These are phyloP conservation scores for Drosophila pseudotalamancana DNA, from an alignment of 2,888 invertebrate species.

Conservation along the genomic window DNA sequence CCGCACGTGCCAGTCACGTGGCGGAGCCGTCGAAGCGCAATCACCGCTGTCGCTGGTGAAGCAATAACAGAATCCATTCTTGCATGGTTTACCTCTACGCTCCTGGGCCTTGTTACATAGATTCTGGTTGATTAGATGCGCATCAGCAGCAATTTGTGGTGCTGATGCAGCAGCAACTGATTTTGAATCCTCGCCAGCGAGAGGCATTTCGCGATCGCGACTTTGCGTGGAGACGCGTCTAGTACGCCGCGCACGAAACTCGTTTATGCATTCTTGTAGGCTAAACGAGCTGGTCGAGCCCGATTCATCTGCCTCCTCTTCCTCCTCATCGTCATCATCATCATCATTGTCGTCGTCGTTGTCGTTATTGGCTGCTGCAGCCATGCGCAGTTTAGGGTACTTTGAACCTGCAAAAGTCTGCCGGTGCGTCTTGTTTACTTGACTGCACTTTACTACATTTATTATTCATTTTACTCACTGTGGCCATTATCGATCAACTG, in stretches of 20 bases:
- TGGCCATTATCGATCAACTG: slow-evolving; percentile 38
- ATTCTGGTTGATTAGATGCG: slow-evolving; percentile 81
- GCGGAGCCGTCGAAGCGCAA: slow-evolving; percentile 43
- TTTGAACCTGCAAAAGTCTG: slow-evolving; percentile 58
- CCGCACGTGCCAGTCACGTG: slow-evolving; percentile 67
- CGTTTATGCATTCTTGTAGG: slow-evolving; percentile 82
- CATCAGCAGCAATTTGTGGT: slow-evolving; percentile 50
- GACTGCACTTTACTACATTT: not conserved
- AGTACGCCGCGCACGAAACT: slow-evolving; percentile 80
- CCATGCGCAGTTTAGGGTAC: slow-evolving; percentile 28
- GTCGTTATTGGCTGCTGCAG: slow-evolving; percentile 8
- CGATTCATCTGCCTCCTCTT: slow-evolving; percentile 63
- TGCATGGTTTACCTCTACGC: slow-evolving; percentile 82
- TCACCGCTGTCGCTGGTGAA: slow-evolving; percentile 84
- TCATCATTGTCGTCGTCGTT: slow-evolving; percentile 14
- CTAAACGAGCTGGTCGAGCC: slow-evolving; percentile 81
- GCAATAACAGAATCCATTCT: slow-evolving; percentile 84
- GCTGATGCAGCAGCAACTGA: not conserved
- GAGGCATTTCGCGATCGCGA: slow-evolving; percentile 53
- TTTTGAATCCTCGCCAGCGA: slow-evolving; percentile 13
- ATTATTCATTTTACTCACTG: slow-evolving; percentile 42
- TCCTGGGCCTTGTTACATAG: slow-evolving; percentile 81
- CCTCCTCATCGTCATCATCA: slow-evolving; percentile 52
- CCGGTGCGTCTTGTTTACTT: slow-evolving; percentile 34
- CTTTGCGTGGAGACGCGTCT: slow-evolving; percentile 75